Conservation (phyloP, 2,113 vertebrate species). For the Sakesphorus luctuosus region DNA sequence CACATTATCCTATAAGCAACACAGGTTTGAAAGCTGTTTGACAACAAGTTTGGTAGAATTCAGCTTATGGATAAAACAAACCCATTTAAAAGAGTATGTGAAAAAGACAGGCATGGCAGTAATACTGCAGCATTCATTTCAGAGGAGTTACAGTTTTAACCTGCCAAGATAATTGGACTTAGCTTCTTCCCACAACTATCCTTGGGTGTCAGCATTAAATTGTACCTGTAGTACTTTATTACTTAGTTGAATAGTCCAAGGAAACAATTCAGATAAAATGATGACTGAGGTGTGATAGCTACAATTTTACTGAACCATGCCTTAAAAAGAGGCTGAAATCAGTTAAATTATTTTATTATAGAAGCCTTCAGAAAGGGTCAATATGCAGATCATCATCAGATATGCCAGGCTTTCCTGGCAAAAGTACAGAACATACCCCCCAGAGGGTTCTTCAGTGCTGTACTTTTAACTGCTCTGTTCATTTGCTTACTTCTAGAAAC, state of each 20-base stretch:
- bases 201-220: neutral
- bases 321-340: neutral
- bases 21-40: neutral
- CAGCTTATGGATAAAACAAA: neutral
- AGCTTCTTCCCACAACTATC: neutral
- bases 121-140: neutral
- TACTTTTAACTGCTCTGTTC: neutral
- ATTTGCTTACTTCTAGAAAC: neutral
- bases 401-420: neutral
- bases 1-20: neutral
- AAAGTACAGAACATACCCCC: neutral
- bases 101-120: neutral
- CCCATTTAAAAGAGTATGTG: neutral
- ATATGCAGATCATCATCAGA: neutral
- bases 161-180: neutral
- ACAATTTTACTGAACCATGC: neutral
- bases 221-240: neutral
- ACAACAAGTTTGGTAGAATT: neutral
- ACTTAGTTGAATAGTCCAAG: neutral
- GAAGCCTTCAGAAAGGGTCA: neutral
- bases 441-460: neutral
- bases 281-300: neutral
- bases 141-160: neutral
- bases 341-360: neutral
- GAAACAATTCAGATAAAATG: neutral